A percentile compares a stretch with the other conserved stretches of the same genome.
phyloP scores from a whole-genome alignment of 2,888 invertebrate genomes.

The Lithosia quadra region DNA sequence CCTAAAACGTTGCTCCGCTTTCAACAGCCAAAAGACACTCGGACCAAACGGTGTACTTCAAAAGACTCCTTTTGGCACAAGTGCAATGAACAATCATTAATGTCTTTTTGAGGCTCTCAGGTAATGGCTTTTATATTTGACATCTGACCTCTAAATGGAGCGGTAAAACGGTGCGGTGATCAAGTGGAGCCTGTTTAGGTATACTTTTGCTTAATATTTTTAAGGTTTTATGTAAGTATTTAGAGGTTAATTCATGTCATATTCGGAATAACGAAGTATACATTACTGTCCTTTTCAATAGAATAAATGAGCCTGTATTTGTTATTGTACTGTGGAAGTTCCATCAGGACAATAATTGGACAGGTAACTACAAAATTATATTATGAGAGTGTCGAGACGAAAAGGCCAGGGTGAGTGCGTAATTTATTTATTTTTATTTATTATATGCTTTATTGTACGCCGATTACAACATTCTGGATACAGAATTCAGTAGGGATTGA shows the following conservation, averaged over 20 bases:
- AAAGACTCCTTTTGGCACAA: conserved; percentile 59
- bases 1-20: conserved; percentile 60
- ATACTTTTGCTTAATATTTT: conserved; percentile 15
- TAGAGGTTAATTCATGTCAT: conserved; percentile 14
- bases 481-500: too few relatives aligned
- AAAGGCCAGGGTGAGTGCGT: too few relatives aligned
- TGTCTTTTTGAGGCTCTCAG: conserved; percentile 45
- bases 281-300: conserved; percentile 5
- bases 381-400: too few relatives aligned
- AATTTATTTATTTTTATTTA: too few relatives aligned
- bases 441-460: too few relatives aligned
- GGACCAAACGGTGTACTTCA: conserved; percentile 56
- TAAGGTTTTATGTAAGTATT: conserved; percentile 13
- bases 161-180: conserved; percentile 36
- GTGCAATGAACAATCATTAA: conserved; percentile 63
- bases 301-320: background rate
- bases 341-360: too few relatives aligned
- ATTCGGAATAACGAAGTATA: background rate
- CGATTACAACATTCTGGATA: too few relatives aligned
- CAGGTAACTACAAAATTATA: too few relatives aligned
- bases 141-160: conserved; percentile 44
- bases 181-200: conserved; percentile 28
- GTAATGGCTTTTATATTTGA: conserved; percentile 55
- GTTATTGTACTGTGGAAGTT: background rate
- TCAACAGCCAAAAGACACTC: conserved; percentile 63